phyloP scores from a whole-genome alignment of 1,140 invertebrate genomes.

The Ostrea denselamellosa region DNA sequence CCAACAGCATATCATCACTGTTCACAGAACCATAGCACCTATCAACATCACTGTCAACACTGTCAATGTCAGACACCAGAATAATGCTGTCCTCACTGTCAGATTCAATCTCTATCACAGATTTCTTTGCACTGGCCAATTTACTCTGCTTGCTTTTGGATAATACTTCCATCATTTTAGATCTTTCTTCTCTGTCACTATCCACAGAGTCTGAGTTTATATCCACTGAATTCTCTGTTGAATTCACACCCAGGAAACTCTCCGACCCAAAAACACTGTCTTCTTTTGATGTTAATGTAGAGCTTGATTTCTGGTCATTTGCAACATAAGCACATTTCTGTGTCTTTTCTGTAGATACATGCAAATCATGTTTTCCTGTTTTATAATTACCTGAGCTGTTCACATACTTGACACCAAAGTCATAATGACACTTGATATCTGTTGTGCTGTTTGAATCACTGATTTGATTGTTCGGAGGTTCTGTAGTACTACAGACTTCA shows the following conservation, averaged over 20 bases:
- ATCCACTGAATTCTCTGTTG: not conserved
- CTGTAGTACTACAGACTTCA: not conserved
- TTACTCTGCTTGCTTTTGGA: not conserved
- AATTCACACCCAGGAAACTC: not conserved
- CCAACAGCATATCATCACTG: conserved; percentile 55
- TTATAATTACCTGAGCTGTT: not conserved
- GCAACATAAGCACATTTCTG: not conserved
- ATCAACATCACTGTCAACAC: not conserved
- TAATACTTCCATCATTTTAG: not conserved
- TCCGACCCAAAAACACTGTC: not conserved
- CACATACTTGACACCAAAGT: not conserved
- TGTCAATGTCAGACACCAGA: not conserved
- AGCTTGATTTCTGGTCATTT: not conserved
- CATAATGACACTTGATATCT: not conserved
- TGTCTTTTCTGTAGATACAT: not conserved
- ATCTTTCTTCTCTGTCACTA: not conserved
- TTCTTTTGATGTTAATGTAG: not conserved
- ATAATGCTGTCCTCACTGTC: conserved; percentile 39
- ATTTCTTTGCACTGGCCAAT: not conserved
- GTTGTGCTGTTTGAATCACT: not conserved
- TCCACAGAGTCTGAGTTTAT: not conserved
- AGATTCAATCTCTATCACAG: not conserved
- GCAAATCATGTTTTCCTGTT: not conserved
- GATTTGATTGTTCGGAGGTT: not conserved
- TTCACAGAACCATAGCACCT: not conserved